A percentile compares a stretch with the other conserved stretches of the same genome.
Evolutionary conservation across 2,888 invertebrate genomes (phyloP).

Genomic region (Drosophila recens): DNA sequence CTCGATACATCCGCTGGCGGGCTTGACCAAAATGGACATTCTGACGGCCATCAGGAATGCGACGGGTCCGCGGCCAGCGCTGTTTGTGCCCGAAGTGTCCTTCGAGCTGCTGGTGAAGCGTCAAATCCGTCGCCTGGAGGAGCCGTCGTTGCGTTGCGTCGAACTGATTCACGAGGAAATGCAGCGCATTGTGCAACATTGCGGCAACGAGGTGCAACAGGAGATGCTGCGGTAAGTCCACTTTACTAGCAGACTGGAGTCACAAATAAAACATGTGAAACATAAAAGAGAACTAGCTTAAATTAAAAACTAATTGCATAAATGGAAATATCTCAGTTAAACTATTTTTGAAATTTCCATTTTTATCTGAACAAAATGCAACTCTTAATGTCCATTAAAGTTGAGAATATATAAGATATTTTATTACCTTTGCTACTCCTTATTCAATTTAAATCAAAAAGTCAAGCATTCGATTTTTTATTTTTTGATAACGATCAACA

Average conservation of each 20-base stretch:
- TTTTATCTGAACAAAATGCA: too few relatives aligned
- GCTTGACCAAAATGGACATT: slow-evolving; percentile 97
- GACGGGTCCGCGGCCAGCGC: slow-evolving; percentile 95
- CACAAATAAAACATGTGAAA: too few relatives aligned
- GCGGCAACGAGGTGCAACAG: slow-evolving; percentile 98
- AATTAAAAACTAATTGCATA: too few relatives aligned
- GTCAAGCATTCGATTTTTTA: too few relatives aligned
- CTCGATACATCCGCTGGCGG: slow-evolving; percentile 97
- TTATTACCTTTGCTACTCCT: too few relatives aligned
- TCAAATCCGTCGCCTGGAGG: slow-evolving; percentile 97
- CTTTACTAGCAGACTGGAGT: neutral
- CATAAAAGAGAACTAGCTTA: too few relatives aligned
- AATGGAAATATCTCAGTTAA: too few relatives aligned
- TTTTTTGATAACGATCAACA: too few relatives aligned
- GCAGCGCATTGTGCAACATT: slow-evolving; percentile 99
- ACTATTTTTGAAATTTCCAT: too few relatives aligned
- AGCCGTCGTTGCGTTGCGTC: slow-evolving; percentile 98
- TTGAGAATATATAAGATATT: too few relatives aligned
- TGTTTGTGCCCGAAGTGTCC: slow-evolving; percentile 97
- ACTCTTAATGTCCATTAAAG: too few relatives aligned
- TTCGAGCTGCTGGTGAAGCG: slow-evolving; percentile 99
- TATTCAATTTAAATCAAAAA: too few relatives aligned
- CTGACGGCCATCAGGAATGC: slow-evolving; percentile 99
- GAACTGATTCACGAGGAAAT: slow-evolving; percentile 99
- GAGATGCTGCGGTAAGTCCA: slow-evolving; percentile 92